Percentiles rank a stretch among this genome's conserved stretches.
Conservation (phyloP, 2,113 vertebrate species). For the Coracopsis vasa region DNA sequence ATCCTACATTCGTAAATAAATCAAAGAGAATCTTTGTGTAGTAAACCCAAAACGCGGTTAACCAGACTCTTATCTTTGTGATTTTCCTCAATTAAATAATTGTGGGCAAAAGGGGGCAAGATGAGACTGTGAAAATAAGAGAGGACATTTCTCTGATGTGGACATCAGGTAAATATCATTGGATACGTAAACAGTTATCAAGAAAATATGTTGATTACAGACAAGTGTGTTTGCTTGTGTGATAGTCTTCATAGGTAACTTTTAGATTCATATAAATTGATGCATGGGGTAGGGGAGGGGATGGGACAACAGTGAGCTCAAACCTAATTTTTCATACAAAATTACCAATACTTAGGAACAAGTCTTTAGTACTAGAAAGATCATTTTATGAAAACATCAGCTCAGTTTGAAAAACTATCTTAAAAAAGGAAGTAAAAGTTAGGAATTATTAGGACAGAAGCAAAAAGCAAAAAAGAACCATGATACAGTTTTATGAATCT, state of each 20-base stretch:
- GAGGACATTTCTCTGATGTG: not conserved
- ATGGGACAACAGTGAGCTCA: not conserved
- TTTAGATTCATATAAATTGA: not conserved
- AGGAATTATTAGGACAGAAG: not conserved
- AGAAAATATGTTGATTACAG: not conserved
- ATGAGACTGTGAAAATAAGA: not conserved
- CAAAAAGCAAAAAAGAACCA: not conserved
- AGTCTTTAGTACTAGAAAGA: not conserved
- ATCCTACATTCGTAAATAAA: not conserved
- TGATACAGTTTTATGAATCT: not conserved
- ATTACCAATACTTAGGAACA: not conserved
- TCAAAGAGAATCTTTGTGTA: not conserved
- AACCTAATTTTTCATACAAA: not conserved
- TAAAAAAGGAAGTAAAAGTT: not conserved
- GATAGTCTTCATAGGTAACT: not conserved
- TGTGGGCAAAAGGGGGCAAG: not conserved
- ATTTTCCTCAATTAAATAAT: not conserved
- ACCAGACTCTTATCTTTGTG: not conserved
- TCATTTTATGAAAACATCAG: not conserved
- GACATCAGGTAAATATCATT: not conserved
- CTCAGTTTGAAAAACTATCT: not conserved
- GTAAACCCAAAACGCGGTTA: not conserved
- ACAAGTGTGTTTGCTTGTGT: not conserved
- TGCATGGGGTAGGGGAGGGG: rapidly evolving
- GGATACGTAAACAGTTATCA: not conserved